These are phyloP conservation scores for Adela reaumurella DNA, from an alignment of 2,888 invertebrate species.

Conservation along the genomic window DNA sequence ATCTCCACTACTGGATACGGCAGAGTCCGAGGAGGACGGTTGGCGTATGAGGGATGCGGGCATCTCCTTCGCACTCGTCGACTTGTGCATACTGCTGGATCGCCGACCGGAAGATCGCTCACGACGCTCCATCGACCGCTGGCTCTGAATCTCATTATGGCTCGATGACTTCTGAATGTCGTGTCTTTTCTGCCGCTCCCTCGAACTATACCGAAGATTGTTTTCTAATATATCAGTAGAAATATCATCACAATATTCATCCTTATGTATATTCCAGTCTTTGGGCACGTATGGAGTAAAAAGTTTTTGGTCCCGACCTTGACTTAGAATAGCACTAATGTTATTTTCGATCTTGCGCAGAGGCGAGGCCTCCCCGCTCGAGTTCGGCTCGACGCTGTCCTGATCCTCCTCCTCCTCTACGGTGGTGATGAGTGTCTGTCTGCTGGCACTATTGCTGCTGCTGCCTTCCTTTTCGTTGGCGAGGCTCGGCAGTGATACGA, in stretches of 20 bases:
- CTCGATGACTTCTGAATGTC: slow-evolving; percentile 62
- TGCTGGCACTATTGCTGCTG: slow-evolving; percentile 46
- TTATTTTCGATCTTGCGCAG: slow-evolving; percentile 69
- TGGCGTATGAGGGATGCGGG: slow-evolving; percentile 53
- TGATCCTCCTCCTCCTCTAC: slow-evolving; percentile 70
- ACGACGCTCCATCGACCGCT: slow-evolving; percentile 46
- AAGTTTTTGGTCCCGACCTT: slow-evolving; percentile 53
- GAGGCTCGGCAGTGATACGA: slow-evolving; percentile 65
- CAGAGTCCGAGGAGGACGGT: slow-evolving; percentile 49
- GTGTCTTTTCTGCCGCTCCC: slow-evolving; percentile 49
- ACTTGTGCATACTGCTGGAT: slow-evolving; percentile 68
- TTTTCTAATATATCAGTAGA: slow-evolving; percentile 50
- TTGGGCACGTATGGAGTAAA: slow-evolving; percentile 51
- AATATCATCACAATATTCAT: slow-evolving; percentile 53
- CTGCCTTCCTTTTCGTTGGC: slow-evolving; percentile 35
- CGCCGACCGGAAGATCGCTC: slow-evolving; percentile 46
- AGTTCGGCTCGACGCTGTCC: slow-evolving; percentile 59
- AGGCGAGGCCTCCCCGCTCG: slow-evolving; percentile 62
- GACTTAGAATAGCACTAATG: slow-evolving; percentile 65
- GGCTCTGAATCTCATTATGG: slow-evolving; percentile 59
- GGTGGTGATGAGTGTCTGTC: slow-evolving; percentile 65
- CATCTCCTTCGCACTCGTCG: slow-evolving; percentile 72
- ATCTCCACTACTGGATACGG: slow-evolving; percentile 53
- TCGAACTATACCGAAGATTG: slow-evolving; percentile 52
- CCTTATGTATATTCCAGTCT: slow-evolving; percentile 58